Evolutionary conservation across 2,888 invertebrate genomes (phyloP), one percentile per base, ranked within the genome.

Genomic region (Coelinius sp.): DNA sequence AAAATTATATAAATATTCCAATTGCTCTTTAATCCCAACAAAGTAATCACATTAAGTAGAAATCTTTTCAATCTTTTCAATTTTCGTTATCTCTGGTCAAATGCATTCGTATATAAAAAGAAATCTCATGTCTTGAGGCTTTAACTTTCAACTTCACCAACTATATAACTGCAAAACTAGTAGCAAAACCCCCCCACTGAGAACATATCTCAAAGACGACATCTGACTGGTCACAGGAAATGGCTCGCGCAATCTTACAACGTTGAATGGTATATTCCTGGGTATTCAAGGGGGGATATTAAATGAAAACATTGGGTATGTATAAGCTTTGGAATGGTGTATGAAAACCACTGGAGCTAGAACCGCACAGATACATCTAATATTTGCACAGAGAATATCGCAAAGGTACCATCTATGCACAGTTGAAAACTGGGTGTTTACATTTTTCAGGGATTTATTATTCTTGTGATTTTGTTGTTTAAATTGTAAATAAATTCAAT

Each of bases 171-270:
- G 22, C 24, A 64, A 46, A 64, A n/a, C 41, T 12, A 20, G 31
- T 75, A 68, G 75, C 74, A 75, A 73, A 46, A 71, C 49, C 63
- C 41, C 75, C 68, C 75, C 75, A 72, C 75, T 65, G 72, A 71
- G 73, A 70, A 79, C 73, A 78, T 85, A 86, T 86, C 85, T 86
- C 83, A 83, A 84, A 86, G 85, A 83, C 79, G 81, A 83, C 83
- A 86, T 86, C 85, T 84, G 81, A 79, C 80, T 80, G 82, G 83
- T 84, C 84, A 83, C 85, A 81, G 85, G 79, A 86, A 86, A 85
- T 86, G 86, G 83, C 85, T 84, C 83, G 83, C 85, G 85, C 85
- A 86, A 85, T 86, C 84, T 85, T 52, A 82, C 82, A 82, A 84
- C 82, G 78, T 78, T 78, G 80, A 79, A 82, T 81, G 77, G 64